phyloP scores from a whole-genome alignment of 2,888 invertebrate species.

The Zaprionus bogoriensis region DNA sequence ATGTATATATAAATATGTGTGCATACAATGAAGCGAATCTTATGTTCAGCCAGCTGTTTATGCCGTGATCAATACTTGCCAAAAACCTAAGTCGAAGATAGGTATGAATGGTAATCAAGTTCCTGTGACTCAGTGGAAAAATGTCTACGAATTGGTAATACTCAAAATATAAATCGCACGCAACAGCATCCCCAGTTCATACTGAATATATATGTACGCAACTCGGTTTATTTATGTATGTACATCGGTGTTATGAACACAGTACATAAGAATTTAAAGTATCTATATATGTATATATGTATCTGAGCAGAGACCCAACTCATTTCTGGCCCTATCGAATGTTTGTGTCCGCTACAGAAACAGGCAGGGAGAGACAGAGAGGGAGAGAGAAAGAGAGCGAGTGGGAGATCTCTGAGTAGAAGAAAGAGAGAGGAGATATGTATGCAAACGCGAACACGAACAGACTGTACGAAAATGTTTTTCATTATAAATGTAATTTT shows the following conservation, averaged over 20 bases:
- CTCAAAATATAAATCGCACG: slow-evolving; percentile 1
- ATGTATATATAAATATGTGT: not conserved
- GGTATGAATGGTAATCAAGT: slow-evolving; percentile 33
- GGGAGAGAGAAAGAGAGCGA: not conserved
- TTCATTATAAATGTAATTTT: too few relatives aligned
- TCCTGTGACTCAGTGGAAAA: slow-evolving; percentile 23
- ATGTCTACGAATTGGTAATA: slow-evolving; percentile 20
- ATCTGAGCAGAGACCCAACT: not conserved
- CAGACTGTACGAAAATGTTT: too few relatives aligned
- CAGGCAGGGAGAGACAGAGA: not conserved
- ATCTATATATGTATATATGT: not conserved
- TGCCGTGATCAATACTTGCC: slow-evolving; percentile 59
- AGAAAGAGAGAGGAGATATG: not conserved
- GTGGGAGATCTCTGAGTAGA: not conserved
- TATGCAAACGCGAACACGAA: too few relatives aligned
- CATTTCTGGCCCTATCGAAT: not conserved
- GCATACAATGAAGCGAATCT: too few relatives aligned
- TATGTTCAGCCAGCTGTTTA: slow-evolving; percentile 42
- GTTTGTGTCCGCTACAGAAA: not conserved
- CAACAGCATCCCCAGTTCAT: not conserved
- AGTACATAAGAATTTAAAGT: not conserved
- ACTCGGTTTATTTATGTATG: not conserved
- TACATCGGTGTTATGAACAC: not conserved
- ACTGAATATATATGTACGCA: not conserved
- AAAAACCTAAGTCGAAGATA: slow-evolving; percentile 9